Percentiles rank a stretch among this genome's conserved stretches.
Conservation (phyloP, 1,140 invertebrate species). For the Delia radicum region DNA sequence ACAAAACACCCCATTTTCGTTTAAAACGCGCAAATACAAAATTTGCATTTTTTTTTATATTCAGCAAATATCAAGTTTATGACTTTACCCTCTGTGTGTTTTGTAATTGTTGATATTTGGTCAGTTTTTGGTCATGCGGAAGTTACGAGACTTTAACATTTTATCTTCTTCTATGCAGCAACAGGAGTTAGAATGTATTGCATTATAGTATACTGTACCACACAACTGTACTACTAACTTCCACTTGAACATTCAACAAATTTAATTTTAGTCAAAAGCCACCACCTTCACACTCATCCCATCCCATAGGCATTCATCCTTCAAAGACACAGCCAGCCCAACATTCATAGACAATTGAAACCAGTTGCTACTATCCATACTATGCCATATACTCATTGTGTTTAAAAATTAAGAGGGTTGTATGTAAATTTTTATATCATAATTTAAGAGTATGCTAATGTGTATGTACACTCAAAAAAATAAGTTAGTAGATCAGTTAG, state of each 20-base stretch:
- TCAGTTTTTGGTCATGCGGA: not conserved
- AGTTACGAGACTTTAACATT: not conserved
- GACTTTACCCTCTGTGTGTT: not conserved
- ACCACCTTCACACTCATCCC: not conserved
- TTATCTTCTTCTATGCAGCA: not conserved
- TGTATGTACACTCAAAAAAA: too few relatives aligned
- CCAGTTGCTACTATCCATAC: not conserved
- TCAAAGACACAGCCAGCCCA: not conserved
- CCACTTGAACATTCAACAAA: too few relatives aligned
- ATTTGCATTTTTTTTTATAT: not conserved
- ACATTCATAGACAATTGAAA: not conserved
- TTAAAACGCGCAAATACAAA: not conserved
- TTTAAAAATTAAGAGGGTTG: too few relatives aligned
- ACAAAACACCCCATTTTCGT: not conserved
- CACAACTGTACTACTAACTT: not conserved
- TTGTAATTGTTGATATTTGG: not conserved
- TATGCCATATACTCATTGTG: too few relatives aligned
- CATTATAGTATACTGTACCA: not conserved
- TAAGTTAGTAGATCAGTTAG: too few relatives aligned
- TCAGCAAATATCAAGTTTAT: not conserved
- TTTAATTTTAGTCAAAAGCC: not conserved
- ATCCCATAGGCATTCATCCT: not conserved
- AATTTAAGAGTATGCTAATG: too few relatives aligned
- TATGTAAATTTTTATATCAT: too few relatives aligned
- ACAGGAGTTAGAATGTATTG: too few relatives aligned